Evolutionary conservation across 2,888 invertebrate species (phyloP).

Genomic region (Bugulina stolonifera): DNA sequence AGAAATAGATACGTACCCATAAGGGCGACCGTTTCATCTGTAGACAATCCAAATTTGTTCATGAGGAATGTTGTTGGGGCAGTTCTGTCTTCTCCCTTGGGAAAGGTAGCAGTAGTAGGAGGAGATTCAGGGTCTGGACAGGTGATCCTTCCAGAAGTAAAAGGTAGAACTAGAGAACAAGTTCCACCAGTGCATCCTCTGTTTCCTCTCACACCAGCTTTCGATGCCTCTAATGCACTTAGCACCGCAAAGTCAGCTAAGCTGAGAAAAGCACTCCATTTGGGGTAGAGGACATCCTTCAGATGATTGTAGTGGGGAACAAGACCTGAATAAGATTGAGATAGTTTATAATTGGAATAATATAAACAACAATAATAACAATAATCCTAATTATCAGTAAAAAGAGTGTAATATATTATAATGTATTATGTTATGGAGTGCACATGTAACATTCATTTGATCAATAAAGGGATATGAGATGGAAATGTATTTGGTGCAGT

Average conservation of each 20-base stretch:
- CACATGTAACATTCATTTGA: too few species aligned
- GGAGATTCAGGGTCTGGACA: neutral
- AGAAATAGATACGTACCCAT: neutral
- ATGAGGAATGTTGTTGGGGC: neutral
- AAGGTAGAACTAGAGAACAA: neutral
- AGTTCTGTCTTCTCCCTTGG: neutral
- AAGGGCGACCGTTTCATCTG: conserved; percentile 10
- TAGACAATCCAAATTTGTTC: neutral
- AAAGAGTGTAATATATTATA: too few species aligned
- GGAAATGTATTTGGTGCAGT: too few species aligned
- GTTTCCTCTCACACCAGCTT: neutral
- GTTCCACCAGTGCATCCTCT: neutral
- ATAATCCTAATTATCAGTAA: too few species aligned
- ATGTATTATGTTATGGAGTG: too few species aligned
- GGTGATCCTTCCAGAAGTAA: conserved; percentile 4
- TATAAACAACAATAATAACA: too few species aligned
- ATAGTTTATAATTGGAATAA: too few species aligned
- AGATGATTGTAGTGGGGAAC: neutral
- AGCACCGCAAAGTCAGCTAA: conserved; percentile 5
- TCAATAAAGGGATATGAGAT: too few species aligned
- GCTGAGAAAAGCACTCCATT: neutral
- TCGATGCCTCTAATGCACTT: neutral
- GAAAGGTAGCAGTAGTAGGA: neutral
- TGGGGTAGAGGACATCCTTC: neutral
- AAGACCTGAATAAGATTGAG: conserved; percentile 4